Conservation (phyloP, 2,797 vertebrate genomes). For the Crossoptilon crossoptilon region DNA sequence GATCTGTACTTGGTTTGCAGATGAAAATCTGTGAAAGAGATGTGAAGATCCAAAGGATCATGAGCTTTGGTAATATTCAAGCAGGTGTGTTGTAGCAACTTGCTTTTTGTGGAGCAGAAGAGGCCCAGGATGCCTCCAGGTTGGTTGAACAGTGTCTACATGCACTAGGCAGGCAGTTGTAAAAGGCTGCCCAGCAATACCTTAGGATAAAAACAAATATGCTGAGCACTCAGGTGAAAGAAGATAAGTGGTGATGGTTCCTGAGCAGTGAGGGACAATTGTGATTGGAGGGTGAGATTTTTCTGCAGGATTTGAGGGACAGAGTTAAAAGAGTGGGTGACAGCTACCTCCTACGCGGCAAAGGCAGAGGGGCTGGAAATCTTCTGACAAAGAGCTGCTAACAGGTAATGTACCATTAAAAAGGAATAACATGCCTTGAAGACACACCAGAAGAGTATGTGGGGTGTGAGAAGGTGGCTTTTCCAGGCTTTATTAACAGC, state of each 20-base stretch:
- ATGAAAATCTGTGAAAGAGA: not conserved
- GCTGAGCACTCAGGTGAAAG: not conserved
- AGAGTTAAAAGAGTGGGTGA: constrained; percentile 25
- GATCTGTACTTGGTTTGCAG: not conserved
- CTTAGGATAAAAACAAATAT: not conserved
- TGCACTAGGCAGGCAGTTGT: not conserved
- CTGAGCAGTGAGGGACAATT: not conserved
- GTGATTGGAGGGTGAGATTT: not conserved
- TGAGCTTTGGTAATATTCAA: not conserved
- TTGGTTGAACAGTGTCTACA: not conserved
- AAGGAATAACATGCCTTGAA: constrained; percentile 45
- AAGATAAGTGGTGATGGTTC: not conserved
- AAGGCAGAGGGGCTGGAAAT: not conserved
- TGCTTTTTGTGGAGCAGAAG: not conserved
- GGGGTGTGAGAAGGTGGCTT: constrained; percentile 27
- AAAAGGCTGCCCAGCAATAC: not conserved
- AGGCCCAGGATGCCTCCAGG: not conserved
- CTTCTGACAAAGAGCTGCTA: constrained; percentile 2
- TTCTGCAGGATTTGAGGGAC: not conserved
- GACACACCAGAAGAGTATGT: constrained; percentile 2
- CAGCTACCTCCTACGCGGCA: not conserved
- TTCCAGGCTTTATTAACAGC: constrained; percentile 43
- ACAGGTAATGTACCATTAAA: constrained; percentile 47
- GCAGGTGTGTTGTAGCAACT: not conserved
- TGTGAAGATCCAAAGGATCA: not conserved